Percentiles rank a stretch among this genome's conserved stretches.
These are phyloP conservation scores for Temnothorax unifasciatus DNA, from an alignment of 2,888 invertebrate species.

Conservation along the genomic window DNA sequence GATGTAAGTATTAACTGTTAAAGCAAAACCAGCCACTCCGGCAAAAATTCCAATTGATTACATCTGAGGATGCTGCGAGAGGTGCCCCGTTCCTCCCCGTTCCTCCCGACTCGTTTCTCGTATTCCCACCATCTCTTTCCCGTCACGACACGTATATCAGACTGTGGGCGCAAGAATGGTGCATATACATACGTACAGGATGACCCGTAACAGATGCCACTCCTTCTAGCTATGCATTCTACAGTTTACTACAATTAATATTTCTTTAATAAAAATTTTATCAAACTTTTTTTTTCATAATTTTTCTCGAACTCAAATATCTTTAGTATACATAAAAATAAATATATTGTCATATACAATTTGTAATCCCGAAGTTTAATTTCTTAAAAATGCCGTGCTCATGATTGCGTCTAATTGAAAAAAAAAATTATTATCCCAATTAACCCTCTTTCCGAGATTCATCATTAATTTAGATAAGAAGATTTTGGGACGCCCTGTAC, in stretches of 20 bases:
- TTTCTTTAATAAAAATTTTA: background rate
- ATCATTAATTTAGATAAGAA: slow-evolving; percentile 15
- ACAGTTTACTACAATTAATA: background rate
- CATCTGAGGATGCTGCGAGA: slow-evolving; percentile 70
- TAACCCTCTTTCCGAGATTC: background rate
- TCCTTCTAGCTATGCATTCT: background rate
- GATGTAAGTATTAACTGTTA: slow-evolving; percentile 73
- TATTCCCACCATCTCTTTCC: slow-evolving; percentile 55
- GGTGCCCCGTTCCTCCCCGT: slow-evolving; percentile 48
- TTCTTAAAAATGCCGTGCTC: no score
- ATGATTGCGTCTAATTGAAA: no score
- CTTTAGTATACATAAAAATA: no score
- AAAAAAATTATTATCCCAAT: no score
- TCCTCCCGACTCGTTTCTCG: slow-evolving; percentile 56
- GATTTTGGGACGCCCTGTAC: slow-evolving; percentile 25
- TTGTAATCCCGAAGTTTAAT: no score
- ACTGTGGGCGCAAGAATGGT: slow-evolving; percentile 15
- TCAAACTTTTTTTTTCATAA: background rate
- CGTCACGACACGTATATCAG: slow-evolving; percentile 38
- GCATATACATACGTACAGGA: slow-evolving; percentile 13
- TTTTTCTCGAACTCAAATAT: background rate
- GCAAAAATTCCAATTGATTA: slow-evolving; percentile 78
- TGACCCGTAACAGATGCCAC: slow-evolving; percentile 16
- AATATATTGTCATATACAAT: no score
- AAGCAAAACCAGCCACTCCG: slow-evolving; percentile 66